Evolutionary conservation across 2,797 vertebrate species (phyloP).

Genomic region (Acrocephalus scirpaceus): DNA sequence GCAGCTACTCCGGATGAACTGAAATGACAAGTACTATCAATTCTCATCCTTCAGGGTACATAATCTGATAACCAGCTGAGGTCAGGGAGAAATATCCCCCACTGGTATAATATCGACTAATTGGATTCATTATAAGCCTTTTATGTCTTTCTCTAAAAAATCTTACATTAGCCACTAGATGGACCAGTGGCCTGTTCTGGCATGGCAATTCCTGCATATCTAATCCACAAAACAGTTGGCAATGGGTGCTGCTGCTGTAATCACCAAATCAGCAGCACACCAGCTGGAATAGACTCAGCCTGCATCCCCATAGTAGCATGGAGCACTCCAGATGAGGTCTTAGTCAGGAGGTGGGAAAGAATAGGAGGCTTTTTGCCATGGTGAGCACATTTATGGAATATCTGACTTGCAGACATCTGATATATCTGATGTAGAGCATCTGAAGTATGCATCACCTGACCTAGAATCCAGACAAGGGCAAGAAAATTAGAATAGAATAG

Average conservation of each 20-base stretch:
- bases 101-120: constrained; percentile 48
- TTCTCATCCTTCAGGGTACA: constrained; percentile 67
- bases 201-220: background rate
- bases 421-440: background rate
- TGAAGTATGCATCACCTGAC: background rate
- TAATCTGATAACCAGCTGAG: constrained; percentile 75
- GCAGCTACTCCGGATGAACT: constrained; percentile 57
- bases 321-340: background rate
- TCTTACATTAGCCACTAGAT: constrained; percentile 62
- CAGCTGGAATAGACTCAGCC: background rate
- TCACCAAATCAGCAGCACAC: background rate
- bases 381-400: background rate
- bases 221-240: background rate
- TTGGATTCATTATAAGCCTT: constrained; percentile 68
- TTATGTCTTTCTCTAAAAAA: constrained; percentile 67
- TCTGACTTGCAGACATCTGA: background rate
- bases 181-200: background rate
- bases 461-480: background rate
- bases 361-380: background rate
- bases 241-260: background rate
- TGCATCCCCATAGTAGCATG: background rate
- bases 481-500: background rate
- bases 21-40: constrained; percentile 69
- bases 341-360: background rate
- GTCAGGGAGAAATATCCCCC: constrained; percentile 71